Percentiles rank a stretch among this genome's conserved stretches.
Evolutionary conservation across 2,888 invertebrate species (phyloP).

Genomic region (Cryptocephalus primarius): DNA sequence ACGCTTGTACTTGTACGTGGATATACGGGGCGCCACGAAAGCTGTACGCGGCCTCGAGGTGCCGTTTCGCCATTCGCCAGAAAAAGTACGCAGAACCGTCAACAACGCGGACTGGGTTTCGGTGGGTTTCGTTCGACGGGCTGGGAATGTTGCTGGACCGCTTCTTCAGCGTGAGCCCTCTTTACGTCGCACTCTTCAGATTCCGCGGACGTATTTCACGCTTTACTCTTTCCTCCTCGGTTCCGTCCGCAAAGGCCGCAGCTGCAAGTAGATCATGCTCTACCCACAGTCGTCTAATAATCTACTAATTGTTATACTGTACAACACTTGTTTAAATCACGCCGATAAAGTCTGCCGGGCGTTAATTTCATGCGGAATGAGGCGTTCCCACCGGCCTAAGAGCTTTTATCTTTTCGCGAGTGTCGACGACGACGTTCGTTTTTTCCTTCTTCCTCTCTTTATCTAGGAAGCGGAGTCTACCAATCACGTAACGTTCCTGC

Average conservation of each 20-base stretch:
- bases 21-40: too few relatives aligned
- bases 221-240: background rate
- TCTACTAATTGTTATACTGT: conserved; percentile 7
- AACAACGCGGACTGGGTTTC: conserved; percentile 10
- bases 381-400: too few relatives aligned
- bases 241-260: conserved; percentile 1
- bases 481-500: too few relatives aligned
- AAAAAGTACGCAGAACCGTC: too few relatives aligned
- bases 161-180: background rate
- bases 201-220: background rate
- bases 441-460: too few relatives aligned
- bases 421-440: too few relatives aligned
- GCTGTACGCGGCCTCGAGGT: too few relatives aligned
- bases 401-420: too few relatives aligned
- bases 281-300: conserved; percentile 5
- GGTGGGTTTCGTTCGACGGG: conserved; percentile 18
- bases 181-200: background rate
- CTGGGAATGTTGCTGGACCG: conserved; percentile 13
- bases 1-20: too few relatives aligned
- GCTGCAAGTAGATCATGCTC: conserved; percentile 7
- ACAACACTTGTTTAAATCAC: conserved; percentile 4
- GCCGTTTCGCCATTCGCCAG: too few relatives aligned
- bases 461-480: too few relatives aligned
- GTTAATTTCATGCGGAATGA: too few relatives aligned
- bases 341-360: conserved; percentile 1